These are phyloP conservation scores for Desmodus rotundus DNA, from an alignment of 2,113 vertebrate species.

Conservation along the genomic window DNA sequence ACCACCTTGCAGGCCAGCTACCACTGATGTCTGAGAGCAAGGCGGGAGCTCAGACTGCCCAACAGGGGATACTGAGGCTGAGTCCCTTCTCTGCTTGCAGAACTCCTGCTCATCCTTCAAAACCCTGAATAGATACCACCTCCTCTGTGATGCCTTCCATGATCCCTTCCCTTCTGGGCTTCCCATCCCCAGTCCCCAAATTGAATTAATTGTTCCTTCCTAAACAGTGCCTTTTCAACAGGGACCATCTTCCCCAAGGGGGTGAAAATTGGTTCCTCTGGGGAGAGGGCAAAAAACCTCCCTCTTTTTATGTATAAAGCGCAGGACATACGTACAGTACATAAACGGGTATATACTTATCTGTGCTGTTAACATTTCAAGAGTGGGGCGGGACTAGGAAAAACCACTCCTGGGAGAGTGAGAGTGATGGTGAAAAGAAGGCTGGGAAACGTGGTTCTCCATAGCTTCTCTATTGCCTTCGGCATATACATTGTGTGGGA, in stretches of 20 bases:
- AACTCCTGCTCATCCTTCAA: background rate
- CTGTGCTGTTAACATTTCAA: background rate
- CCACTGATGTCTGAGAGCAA: background rate
- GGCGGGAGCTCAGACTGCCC: background rate
- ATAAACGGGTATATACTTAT: background rate
- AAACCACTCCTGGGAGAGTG: background rate
- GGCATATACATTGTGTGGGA: background rate
- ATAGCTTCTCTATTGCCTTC: fast-evolving
- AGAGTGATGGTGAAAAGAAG: background rate
- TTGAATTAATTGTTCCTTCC: background rate
- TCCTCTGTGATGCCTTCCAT: background rate
- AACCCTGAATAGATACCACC: background rate
- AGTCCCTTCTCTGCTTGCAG: background rate
- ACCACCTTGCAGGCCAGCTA: background rate
- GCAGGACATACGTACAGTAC: background rate
- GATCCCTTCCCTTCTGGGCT: background rate
- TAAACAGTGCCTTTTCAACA: background rate
- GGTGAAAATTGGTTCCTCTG: background rate
- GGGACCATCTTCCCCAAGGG: background rate
- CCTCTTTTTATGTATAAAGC: background rate
- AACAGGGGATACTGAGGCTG: background rate
- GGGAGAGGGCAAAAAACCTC: background rate
- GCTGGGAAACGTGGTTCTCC: background rate
- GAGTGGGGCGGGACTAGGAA: background rate
- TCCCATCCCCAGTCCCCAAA: background rate